Evolutionary conservation across 2,888 invertebrate genomes (phyloP).

Genomic region (Plagiodera versicolora): DNA sequence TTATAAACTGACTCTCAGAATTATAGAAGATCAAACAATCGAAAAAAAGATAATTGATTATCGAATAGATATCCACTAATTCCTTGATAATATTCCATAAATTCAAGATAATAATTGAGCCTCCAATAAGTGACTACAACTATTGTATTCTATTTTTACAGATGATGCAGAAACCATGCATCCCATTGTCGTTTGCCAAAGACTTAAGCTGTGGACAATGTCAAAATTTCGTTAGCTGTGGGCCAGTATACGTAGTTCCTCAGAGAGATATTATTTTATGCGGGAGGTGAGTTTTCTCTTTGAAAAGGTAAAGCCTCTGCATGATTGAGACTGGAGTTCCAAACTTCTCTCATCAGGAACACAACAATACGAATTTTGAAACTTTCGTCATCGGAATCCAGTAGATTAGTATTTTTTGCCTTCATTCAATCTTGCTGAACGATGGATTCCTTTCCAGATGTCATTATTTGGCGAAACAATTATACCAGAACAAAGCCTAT

Average conservation of each 20-base stretch:
- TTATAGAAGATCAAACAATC: too few relatives aligned
- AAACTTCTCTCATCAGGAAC: too few relatives aligned
- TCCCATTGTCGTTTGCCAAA: conserved; percentile 33
- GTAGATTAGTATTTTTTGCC: too few relatives aligned
- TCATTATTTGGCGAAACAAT: conserved; percentile 34
- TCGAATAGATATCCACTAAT: background rate
- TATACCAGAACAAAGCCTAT: conserved; percentile 45
- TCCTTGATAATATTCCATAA: background rate
- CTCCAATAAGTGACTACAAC: background rate
- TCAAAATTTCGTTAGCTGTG: conserved; percentile 46
- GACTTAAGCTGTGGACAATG: conserved; percentile 47
- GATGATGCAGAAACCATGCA: conserved; percentile 32
- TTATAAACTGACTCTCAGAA: too few relatives aligned
- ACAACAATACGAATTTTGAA: too few relatives aligned
- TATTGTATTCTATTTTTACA: conserved; percentile 19
- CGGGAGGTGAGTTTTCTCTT: conserved; percentile 38
- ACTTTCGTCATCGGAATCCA: too few relatives aligned
- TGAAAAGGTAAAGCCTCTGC: background rate
- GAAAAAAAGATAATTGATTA: too few relatives aligned
- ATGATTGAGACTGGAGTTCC: too few relatives aligned
- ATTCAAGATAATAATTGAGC: background rate
- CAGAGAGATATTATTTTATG: conserved; percentile 45
- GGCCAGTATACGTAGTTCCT: conserved; percentile 47
- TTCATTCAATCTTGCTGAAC: too few relatives aligned
- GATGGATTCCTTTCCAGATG: conserved; percentile 37